Base-by-base conservation (phyloP, 2,113 vertebrate species). In the Pao palembangensis region DNA sequence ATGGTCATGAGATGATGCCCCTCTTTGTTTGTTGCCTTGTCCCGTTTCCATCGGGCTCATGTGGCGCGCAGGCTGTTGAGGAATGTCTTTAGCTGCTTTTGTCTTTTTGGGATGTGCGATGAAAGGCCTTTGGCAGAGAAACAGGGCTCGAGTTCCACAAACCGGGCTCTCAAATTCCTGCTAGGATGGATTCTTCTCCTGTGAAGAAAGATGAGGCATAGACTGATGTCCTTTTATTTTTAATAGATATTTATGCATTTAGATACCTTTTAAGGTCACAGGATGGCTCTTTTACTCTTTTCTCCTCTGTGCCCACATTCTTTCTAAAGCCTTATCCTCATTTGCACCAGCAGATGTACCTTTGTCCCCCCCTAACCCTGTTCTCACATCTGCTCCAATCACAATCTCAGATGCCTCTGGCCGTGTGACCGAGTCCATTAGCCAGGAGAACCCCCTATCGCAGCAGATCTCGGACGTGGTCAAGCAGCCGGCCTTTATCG, bases 391-490 rank as follows among this genome's bases (percentile, higher is more conserved):
- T 69, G 54, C 17, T 61, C 18, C 15, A 34, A 53, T 53, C 25
- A 21, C 49, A 8, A 54, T 73, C 71, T 55, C 66, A 99, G 96
- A 99, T 89, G 91, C 93, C 2, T 91, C 92, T 1, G 97, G 97
- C 44, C 94, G 94, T 23, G 94, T 96, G 0, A 92, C 93, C 6
- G 92, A 92, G 17, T 58, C 57, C 0, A n/a, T 88, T 25, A 87
- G 91, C 70, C 85, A 88, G 25, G 92, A 95, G 71, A 94, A 95
- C 75, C 96, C 94, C 12, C 89, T 98, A 15, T 94, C 97, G 43
- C 95, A 96, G 91, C 96, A 99, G 91, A 99, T 99, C 76, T 98
- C 96, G 0, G 96, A 98, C 0, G 96, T 99, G 31, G 96, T 99
- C 44, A 96, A 94, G 72, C 96, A 98, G 83, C 97, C 97, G 0